phyloP scores from a whole-genome alignment of 2,113 vertebrate species.

The Tenrec ecaudatus region DNA sequence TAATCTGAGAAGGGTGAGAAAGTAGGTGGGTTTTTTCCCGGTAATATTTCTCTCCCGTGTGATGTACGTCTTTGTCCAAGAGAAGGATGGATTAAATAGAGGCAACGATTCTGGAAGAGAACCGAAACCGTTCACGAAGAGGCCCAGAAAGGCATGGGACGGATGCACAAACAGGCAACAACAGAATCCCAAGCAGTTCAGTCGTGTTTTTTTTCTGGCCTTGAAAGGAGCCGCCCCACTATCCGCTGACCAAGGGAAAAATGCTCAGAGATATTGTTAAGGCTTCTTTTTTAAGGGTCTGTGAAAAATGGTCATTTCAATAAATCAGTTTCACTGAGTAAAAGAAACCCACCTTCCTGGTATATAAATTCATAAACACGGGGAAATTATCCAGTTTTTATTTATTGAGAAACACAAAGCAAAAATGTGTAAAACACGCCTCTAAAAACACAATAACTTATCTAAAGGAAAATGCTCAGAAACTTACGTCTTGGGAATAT shows the following conservation, averaged over 20 bases:
- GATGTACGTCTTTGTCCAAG: slow-evolving; percentile 55
- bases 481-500: slow-evolving; percentile 63
- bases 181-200: slow-evolving; percentile 73
- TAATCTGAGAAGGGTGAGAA: slow-evolving; percentile 63
- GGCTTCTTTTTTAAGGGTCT: slow-evolving; percentile 69
- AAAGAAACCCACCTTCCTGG: slow-evolving; percentile 55
- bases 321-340: slow-evolving; percentile 66
- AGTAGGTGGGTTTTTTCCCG: slow-evolving; percentile 75
- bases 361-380: slow-evolving; percentile 67
- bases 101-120: slow-evolving; percentile 60
- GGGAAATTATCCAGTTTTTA: slow-evolving; percentile 42
- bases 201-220: slow-evolving; percentile 60
- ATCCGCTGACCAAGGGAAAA: slow-evolving; percentile 76
- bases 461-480: slow-evolving; percentile 33
- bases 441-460: slow-evolving; percentile 49
- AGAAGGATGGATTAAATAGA: slow-evolving; percentile 74
- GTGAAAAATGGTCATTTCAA: slow-evolving; percentile 63
- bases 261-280: slow-evolving; percentile 58
- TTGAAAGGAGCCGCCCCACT: slow-evolving; percentile 51
- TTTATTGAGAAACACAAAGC: slow-evolving; percentile 72
- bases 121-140: neutral
- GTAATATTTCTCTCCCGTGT: slow-evolving; percentile 74
- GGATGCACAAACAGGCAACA: slow-evolving; percentile 72
- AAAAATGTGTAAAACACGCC: slow-evolving; percentile 53
- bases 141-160: slow-evolving; percentile 37